phyloP scores from a whole-genome alignment of 2,888 invertebrate species.

The Drosophila mulleri region DNA sequence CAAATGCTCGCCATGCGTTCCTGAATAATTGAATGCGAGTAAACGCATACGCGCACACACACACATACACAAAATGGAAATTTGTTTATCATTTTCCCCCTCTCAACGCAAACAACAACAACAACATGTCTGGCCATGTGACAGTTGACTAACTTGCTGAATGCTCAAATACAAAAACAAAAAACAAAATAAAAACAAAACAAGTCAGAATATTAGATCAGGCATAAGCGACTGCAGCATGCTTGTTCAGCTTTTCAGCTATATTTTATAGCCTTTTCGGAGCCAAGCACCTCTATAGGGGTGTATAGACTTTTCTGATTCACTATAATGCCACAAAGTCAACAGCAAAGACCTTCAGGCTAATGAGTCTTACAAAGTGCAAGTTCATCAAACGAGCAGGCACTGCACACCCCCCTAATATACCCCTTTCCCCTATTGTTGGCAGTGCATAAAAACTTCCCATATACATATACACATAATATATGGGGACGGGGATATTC shows the following conservation, averaged over 20 bases:
- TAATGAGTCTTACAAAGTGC: neutral
- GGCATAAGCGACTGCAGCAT: constrained; percentile 4
- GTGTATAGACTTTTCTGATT: neutral
- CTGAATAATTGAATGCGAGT: constrained; percentile 69
- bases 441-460: constrained; percentile 35
- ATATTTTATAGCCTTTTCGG: too few species aligned
- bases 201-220: neutral
- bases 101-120: constrained; percentile 27
- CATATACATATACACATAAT: constrained; percentile 12
- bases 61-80: constrained; percentile 45
- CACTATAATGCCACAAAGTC: neutral
- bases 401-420: neutral
- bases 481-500: neutral
- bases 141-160: constrained; percentile 79
- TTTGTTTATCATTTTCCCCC: constrained; percentile 69
- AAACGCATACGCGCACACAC: constrained; percentile 16
- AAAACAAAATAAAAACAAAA: constrained; percentile 26
- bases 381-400: neutral
- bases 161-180: constrained; percentile 33
- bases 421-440: neutral
- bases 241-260: neutral
- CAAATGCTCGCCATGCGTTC: constrained; percentile 57
- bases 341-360: neutral
- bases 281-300: neutral
- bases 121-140: constrained; percentile 54